Base-by-base conservation (phyloP, 2,888 invertebrate genomes). In the Plagodis pulveraria region DNA sequence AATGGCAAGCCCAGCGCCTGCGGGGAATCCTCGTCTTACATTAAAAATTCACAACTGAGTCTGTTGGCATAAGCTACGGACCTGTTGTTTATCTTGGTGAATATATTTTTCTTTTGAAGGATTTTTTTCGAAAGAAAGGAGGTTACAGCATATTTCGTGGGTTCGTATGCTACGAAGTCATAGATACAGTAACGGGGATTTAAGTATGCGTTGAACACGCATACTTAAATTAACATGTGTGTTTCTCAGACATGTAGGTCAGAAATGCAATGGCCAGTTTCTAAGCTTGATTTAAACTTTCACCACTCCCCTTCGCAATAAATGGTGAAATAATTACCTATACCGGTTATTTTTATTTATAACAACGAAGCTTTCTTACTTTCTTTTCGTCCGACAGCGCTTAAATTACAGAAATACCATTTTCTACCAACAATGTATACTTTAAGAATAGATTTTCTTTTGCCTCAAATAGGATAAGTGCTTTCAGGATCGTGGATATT, bases 281-380 rank as follows among this genome's bases (percentile, higher is more conserved):
- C 79, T 82, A 75, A 74, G 73, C 74, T 72, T 73, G 68, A 73
- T 70, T 73, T 69, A 71, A 84, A 84, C 84, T 87, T 87, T 86
- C 85, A 81, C 84, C 76, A 71, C 74, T 72, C 70, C 74, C 69
- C 76, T 72, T 78, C 72, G 77, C 73, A 72, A 80, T 78, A 81
- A 80, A 77, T 78, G 77, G 70, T 69, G 80, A 77, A 77, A 70
- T 56, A 45, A 48, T 77, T 73, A 77, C 76, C 71, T 63, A 54
- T 83, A 83, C 86, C 78, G 75, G 84, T 86, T 84, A 80, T 81
- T 77, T 72, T 54, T 56, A 52, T 57, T 58, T 54, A 50, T 56
- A 50, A 56, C 54, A 45, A 47, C 52, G 50, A 49, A 62, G 72
- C 78, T 76, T 78, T 78, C 76, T 67, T 80, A 62, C 66, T 66